Conservation (phyloP, 2,113 vertebrate genomes). For the Forbesichthys agassizii region DNA sequence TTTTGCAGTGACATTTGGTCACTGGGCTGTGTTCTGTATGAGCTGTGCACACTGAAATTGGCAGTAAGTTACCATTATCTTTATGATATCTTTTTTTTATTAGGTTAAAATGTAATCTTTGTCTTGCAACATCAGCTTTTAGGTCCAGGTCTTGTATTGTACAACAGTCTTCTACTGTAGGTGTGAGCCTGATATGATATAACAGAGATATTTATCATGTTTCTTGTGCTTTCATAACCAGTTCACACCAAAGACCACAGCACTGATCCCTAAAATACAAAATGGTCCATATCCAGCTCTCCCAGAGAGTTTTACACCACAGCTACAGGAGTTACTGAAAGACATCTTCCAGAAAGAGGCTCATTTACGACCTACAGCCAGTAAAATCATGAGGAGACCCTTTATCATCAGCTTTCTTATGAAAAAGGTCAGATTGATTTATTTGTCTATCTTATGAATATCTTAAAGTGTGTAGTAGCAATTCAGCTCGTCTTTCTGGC, state of each 20-base stretch:
- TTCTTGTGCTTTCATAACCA: background rate
- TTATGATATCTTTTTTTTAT: too few species aligned
- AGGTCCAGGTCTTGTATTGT: too few species aligned
- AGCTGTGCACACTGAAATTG: background rate
- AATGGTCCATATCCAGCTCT: slow-evolving; percentile 1
- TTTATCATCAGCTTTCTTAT: slow-evolving; percentile 17
- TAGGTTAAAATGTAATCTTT: too few species aligned
- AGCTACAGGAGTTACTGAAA: slow-evolving; percentile 4
- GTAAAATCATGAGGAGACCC: slow-evolving; percentile 10
- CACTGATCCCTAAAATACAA: slow-evolving; percentile 9
- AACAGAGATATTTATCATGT: too few species aligned
- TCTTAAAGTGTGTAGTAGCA: too few species aligned
- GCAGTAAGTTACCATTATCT: background rate
- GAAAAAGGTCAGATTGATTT: slow-evolving; percentile 3
- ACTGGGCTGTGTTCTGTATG: too few species aligned
- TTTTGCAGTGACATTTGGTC: too few species aligned
- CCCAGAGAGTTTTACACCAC: slow-evolving; percentile 12
- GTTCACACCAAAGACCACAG: slow-evolving; percentile 14
- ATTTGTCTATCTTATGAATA: too few species aligned
- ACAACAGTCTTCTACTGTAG: too few species aligned
- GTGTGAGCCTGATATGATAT: too few species aligned
- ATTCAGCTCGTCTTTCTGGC: too few species aligned
- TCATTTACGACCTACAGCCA: slow-evolving; percentile 2
- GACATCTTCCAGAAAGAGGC: slow-evolving; percentile 19
- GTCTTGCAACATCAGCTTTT: too few species aligned